Conservation (phyloP, 2,113 vertebrate genomes). For the Microtus ochrogaster region DNA sequence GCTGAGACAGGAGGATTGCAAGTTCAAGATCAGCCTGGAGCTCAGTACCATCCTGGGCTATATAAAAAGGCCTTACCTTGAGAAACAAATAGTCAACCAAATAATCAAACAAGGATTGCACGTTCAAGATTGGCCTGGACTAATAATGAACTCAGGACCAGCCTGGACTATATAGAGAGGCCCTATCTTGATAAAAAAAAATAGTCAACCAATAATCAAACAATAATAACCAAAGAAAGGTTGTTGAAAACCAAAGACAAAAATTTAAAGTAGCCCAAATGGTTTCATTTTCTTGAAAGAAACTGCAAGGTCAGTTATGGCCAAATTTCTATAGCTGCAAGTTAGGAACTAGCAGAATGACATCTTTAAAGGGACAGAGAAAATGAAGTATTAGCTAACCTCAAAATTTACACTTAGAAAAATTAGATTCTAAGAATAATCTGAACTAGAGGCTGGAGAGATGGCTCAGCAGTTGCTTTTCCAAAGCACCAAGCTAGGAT, state of each 20-base stretch:
- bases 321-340: not conserved
- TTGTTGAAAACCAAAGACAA: not conserved
- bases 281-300: constrained; percentile 3
- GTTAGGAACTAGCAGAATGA: not conserved
- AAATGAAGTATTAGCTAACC: not conserved
- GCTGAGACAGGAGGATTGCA: not conserved
- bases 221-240: not conserved
- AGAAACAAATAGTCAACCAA: not conserved
- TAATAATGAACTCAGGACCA: too few relatives aligned
- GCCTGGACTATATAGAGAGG: not conserved
- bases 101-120: not conserved
- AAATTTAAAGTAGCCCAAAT: not conserved
- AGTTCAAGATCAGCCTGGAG: not conserved
- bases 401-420: not conserved
- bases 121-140: not conserved
- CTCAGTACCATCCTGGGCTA: not conserved
- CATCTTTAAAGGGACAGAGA: not conserved
- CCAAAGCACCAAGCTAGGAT: not conserved
- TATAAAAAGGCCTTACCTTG: not conserved
- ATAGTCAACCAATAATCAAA: not conserved
- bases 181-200: too few relatives aligned
- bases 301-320: not conserved
- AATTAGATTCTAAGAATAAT: constrained; percentile 27
- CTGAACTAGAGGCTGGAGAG: not conserved
- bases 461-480: not conserved